Evolutionary conservation across 1,140 invertebrate genomes (phyloP).

Genomic region (Steinernema khuongi): DNA sequence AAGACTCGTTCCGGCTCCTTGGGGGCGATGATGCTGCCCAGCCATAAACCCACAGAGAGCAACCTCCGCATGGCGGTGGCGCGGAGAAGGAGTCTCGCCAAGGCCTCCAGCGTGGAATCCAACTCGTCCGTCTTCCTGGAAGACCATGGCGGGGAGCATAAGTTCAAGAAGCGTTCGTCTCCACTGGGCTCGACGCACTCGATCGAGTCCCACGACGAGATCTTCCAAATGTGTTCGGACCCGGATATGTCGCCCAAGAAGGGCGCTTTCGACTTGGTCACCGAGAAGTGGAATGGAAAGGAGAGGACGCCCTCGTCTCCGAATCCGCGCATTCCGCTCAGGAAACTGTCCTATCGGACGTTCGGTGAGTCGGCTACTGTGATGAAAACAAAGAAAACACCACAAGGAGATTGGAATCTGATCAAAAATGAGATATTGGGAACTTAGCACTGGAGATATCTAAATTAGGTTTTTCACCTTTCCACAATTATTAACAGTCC

Average conservation of each 20-base stretch:
- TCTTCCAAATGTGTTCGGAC: background rate
- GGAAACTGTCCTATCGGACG: background rate
- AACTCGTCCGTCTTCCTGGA: background rate
- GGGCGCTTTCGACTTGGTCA: background rate
- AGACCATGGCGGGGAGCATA: background rate
- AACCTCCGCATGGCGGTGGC: background rate
- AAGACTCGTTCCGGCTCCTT: background rate
- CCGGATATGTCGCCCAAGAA: background rate
- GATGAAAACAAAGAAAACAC: too few species aligned
- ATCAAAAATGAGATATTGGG: too few species aligned
- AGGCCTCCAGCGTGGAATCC: background rate
- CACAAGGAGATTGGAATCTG: too few species aligned
- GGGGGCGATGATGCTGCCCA: background rate
- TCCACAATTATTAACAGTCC: too few species aligned
- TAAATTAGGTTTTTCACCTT: too few species aligned
- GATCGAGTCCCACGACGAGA: background rate
- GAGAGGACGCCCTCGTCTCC: background rate
- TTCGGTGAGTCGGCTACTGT: too few species aligned
- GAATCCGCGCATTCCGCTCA: background rate
- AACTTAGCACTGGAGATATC: too few species aligned
- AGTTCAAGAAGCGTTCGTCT: background rate
- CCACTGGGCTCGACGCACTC: background rate
- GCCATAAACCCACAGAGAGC: background rate
- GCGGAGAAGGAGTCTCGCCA: background rate
- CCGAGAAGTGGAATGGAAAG: background rate